A percentile compares a stretch with the other conserved stretches of the same genome.
phyloP scores from a whole-genome alignment of 2,797 vertebrate species.

The Siniperca obscura region DNA sequence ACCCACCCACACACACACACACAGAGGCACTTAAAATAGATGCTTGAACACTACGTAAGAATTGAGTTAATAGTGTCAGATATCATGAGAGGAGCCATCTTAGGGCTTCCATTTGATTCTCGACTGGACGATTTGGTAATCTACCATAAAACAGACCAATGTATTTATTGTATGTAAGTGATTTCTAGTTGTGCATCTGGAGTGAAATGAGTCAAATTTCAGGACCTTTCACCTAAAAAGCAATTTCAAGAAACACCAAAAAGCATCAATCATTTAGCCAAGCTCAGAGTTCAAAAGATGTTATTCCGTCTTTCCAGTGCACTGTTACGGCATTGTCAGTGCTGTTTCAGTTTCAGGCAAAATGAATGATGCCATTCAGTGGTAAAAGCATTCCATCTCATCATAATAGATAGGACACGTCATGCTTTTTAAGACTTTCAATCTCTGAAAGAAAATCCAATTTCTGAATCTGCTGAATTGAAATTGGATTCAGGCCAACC shows the following conservation, averaged over 20 bases:
- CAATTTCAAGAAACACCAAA: neutral
- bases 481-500: constrained; percentile 43
- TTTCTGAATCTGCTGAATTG: constrained; percentile 57
- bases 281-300: constrained; percentile 4
- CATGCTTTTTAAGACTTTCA: constrained; percentile 20
- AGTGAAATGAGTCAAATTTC: neutral
- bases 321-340: neutral
- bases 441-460: constrained; percentile 54
- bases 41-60: constrained; percentile 11
- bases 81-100: constrained; percentile 35
- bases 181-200: constrained; percentile 1
- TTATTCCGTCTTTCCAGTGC: neutral
- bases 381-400: constrained; percentile 15
- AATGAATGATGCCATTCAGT: neutral
- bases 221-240: neutral
- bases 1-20: constrained; percentile 34
- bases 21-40: constrained; percentile 60
- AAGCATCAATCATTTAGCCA: neutral
- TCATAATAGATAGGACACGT: neutral
- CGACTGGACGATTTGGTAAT: neutral
- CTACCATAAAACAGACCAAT: neutral
- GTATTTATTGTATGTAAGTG: neutral
- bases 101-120: neutral
- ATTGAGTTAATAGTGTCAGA: constrained; percentile 44
- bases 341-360: neutral